Percentiles rank a stretch among this genome's conserved stretches.
phyloP scores from a whole-genome alignment of 2,888 invertebrate species.

The Galeopsomyia nigrocyanea region DNA sequence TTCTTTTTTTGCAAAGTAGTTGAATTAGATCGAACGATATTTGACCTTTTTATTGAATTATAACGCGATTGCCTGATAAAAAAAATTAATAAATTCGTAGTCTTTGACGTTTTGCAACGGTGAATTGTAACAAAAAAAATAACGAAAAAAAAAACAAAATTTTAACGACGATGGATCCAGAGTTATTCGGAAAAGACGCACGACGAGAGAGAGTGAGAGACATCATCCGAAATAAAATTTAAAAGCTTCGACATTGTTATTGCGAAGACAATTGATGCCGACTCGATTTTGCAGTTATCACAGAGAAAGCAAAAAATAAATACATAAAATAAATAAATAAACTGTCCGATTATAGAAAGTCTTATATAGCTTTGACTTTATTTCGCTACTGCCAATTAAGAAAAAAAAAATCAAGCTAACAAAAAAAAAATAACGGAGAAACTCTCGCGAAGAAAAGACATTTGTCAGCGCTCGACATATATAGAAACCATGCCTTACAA shows the following conservation, averaged over 20 bases:
- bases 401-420: slow-evolving; percentile 39
- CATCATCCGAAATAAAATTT: neutral
- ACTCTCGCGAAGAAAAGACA: slow-evolving; percentile 9
- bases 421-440: slow-evolving; percentile 34
- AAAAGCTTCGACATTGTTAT: slow-evolving; percentile 24
- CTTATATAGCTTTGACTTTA: slow-evolving; percentile 50
- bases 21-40: slow-evolving; percentile 1
- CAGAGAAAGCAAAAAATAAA: too few relatives aligned
- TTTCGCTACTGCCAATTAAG: slow-evolving; percentile 59
- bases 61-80: neutral
- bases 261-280: slow-evolving; percentile 42
- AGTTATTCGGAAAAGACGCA: slow-evolving; percentile 9
- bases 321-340: too few relatives aligned
- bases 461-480: slow-evolving; percentile 42
- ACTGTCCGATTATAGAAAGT: slow-evolving; percentile 40
- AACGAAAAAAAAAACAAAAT: too few relatives aligned
- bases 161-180: too few relatives aligned
- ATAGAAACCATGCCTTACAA: slow-evolving; percentile 60
- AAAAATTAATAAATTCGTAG: neutral
- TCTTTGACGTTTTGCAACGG: too few relatives aligned
- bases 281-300: slow-evolving; percentile 18
- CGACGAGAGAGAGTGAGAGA: slow-evolving; percentile 23
- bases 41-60: slow-evolving; percentile 3
- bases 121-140: too few relatives aligned
- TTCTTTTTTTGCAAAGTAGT: neutral